These are phyloP conservation scores for Platycheirus albimanus DNA, from an alignment of 2,888 invertebrate species.

Conservation along the genomic window DNA sequence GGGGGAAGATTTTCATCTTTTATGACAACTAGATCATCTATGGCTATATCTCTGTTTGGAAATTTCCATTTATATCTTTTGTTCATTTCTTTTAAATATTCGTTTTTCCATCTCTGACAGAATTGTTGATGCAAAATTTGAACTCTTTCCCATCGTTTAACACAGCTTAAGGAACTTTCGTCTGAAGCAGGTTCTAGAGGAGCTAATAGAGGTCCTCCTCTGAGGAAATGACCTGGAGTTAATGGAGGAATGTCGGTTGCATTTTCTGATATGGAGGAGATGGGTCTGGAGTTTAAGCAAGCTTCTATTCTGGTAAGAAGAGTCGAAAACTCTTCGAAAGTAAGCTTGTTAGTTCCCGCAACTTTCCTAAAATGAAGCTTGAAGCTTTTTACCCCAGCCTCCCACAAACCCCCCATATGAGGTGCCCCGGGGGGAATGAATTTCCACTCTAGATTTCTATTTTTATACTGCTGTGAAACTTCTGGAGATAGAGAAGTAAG, in stretches of 20 bases:
- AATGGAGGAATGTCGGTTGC: slow-evolving; percentile 18
- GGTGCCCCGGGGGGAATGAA: no score
- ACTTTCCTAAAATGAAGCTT: slow-evolving; percentile 8
- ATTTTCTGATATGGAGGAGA: slow-evolving; percentile 29
- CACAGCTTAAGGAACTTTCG: background rate
- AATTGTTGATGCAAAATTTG: no score
- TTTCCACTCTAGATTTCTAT: no score
- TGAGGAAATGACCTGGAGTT: slow-evolving; percentile 45
- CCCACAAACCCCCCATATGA: no score
- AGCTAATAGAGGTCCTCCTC: slow-evolving; percentile 36
- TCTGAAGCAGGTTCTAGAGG: slow-evolving; percentile 23
- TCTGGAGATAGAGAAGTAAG: background rate
- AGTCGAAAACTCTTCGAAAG: slow-evolving; percentile 43
- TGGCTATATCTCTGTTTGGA: no score
- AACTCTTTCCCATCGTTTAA: slow-evolving; percentile 45
- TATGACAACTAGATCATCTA: no score
- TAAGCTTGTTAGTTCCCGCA: slow-evolving; percentile 8
- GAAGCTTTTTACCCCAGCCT: no score
- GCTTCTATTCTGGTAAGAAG: no score
- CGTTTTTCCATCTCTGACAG: slow-evolving; percentile 49
- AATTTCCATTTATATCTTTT: no score
- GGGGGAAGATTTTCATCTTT: no score
- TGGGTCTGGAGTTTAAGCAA: slow-evolving; percentile 41
- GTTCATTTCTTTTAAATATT: no score
- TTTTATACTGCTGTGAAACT: background rate